Base-by-base conservation (phyloP, 2,888 invertebrate species). In the Rhagonycha fulva region DNA sequence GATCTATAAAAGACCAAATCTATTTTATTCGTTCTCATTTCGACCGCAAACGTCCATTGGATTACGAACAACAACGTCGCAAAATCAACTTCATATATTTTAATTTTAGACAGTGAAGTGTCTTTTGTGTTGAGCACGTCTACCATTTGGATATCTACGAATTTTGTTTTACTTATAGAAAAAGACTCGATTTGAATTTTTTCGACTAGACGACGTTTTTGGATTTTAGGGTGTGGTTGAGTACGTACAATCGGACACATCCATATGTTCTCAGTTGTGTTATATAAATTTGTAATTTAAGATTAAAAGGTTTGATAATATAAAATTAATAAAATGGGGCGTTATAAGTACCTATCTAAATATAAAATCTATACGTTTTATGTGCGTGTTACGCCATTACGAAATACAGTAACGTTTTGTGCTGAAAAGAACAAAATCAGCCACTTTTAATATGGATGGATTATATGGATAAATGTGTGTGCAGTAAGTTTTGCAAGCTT, bases 191-290 rank as follows among this genome's bases (percentile, higher is more conserved):
- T 11, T 60, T 11, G 30, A 74, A 63, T 71, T 77, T 67, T 71
- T 75, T n/a, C 47, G 47, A 47, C 47, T n/a, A 47, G 47, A 47
- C n/a, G 47, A 32, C 74, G 76, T 76, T 74, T 47, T 72, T 60
- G 24, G 62, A 62, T 63, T 24, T 23, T 61, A 78, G 77, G 77
- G 75, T 78, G 77, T 78, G 78, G 76, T 82, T 80, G 77, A 75
- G 32, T 24, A 26, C 63, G 32, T 24, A 26, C 63, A 32, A 32
- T 47, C 62, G 32, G 67, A 70, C 61, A 66, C 71, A 28, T 28
- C 23, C 69, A 47, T 47, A 47, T 26, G 63, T 66, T 66, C 72
- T 75, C 67, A 66, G 26, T 71, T 72, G 72, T 73, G 73, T 73
- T 71, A 68, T 70, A 71, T 73, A 76, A 47, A 61, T 68, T 69